Conservation (phyloP, 2,113 vertebrate genomes). For the Melanocharis versteri region DNA sequence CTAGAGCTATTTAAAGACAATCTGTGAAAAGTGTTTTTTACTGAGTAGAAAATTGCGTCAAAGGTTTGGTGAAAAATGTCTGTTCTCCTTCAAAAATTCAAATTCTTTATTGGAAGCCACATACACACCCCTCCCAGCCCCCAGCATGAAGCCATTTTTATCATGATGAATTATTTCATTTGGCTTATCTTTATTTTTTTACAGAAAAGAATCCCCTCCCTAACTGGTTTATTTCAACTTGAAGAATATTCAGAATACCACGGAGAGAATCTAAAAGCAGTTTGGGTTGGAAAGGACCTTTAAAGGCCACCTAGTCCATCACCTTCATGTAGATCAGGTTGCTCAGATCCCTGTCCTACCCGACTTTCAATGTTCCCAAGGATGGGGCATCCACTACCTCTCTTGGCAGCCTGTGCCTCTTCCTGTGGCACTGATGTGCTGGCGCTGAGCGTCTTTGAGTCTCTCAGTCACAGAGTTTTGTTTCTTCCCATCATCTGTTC, state of each 20-base stretch:
- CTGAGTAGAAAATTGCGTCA: background rate
- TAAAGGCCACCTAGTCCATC: background rate
- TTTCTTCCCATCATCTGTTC: background rate
- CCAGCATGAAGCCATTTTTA: background rate
- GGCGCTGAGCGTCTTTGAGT: background rate
- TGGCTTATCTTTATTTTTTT: background rate
- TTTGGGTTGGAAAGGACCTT: background rate
- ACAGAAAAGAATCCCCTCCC: background rate
- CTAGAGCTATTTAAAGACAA: background rate
- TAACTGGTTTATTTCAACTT: background rate
- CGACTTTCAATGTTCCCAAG: background rate
- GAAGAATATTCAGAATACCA: background rate
- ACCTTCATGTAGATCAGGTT: background rate
- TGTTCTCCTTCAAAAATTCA: background rate
- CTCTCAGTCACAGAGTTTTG: background rate
- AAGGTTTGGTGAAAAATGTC: background rate
- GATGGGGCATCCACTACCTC: background rate
- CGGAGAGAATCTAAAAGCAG: background rate
- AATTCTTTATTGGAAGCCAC: background rate
- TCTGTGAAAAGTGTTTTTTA: background rate
- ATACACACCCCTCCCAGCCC: background rate
- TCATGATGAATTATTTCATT: background rate
- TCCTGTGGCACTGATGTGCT: background rate
- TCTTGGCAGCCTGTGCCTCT: background rate
- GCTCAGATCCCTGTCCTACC: background rate